Base-by-base conservation (phyloP, 2,888 invertebrate species). In the Chouioia cunea region DNA sequence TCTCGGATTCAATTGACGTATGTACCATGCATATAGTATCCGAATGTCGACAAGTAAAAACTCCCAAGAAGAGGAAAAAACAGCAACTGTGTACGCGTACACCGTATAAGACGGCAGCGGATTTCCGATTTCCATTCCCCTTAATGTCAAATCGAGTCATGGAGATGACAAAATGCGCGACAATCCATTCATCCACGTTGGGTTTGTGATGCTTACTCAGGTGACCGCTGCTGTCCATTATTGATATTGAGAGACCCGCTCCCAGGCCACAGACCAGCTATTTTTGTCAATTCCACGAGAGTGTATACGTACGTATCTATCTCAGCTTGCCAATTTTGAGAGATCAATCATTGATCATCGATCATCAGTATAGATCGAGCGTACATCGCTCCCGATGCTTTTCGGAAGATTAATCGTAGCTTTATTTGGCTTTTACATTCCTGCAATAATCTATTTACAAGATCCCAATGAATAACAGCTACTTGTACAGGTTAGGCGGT, bases 121-220 rank as follows among this genome's bases (percentile, higher is more conserved):
- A n/a, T n/a, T 4, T 16, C 27, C 54, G 57, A n/a, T n/a, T 57
- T 60, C 60, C 36, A 56, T 62, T 56, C 62, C 60, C 67, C 67
- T 66, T 53, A 66, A 66, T 58, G 66, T 66, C 66, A 46, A 66
- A 66, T 66, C 66, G 59, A 68, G 67, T 68, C 43, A 60, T 68
- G 54, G 54, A 54, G 60, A 15, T 60, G 67, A 68, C 67, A 60
- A 68, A 68, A 62, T 36, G 50, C 56, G 36, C 62, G 43, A 60
- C 59, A 4, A n/a, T 56, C 56, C 56, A 68, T 68, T 68, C 67
- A 62, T 62, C 67, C 67, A 43, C 22, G 6, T 53, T 46, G 8
- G n/a, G 18, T 44, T 15, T 14, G 16, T 6, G 27, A 4, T 27
- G 27, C n/a, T n/a, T n/a, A n/a, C n/a, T n/a, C n/a, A n/a, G n/a